Evolutionary conservation across 2,113 vertebrate species (phyloP).

Genomic region (Larimichthys polyactis): DNA sequence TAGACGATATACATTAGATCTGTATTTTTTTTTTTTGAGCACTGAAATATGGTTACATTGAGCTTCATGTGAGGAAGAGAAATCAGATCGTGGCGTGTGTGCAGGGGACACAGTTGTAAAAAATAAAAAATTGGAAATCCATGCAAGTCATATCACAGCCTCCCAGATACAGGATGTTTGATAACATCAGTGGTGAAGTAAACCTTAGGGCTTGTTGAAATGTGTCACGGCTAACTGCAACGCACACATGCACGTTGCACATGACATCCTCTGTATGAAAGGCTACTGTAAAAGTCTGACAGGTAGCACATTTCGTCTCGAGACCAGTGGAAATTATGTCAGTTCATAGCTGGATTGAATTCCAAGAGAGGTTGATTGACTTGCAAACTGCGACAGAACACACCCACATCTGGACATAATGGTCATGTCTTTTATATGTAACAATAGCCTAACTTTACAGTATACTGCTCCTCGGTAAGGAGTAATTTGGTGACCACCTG

Average conservation of each 20-base stretch:
- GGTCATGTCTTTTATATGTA: no score
- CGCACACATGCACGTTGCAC: background rate
- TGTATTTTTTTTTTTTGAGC: background rate
- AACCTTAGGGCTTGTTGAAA: background rate
- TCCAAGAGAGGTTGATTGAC: background rate
- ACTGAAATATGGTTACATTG: slow-evolving; percentile 1
- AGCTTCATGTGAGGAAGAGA: background rate
- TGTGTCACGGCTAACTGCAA: background rate
- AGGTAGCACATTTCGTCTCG: background rate
- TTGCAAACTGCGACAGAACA: no score
- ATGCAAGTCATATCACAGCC: background rate
- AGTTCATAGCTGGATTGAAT: background rate
- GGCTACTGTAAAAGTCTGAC: background rate
- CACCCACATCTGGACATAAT: no score
- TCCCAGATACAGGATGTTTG: background rate
- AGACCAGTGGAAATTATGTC: background rate
- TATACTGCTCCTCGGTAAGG: no score
- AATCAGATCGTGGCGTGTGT: background rate
- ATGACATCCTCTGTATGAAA: background rate
- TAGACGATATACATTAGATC: slow-evolving; percentile 7
- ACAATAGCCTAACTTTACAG: no score
- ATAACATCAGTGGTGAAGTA: background rate
- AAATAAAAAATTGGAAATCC: background rate
- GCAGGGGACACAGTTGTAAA: background rate
- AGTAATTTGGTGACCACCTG: no score